Conservation (phyloP, 1,140 invertebrate species). For the Zaprionus davidi region DNA sequence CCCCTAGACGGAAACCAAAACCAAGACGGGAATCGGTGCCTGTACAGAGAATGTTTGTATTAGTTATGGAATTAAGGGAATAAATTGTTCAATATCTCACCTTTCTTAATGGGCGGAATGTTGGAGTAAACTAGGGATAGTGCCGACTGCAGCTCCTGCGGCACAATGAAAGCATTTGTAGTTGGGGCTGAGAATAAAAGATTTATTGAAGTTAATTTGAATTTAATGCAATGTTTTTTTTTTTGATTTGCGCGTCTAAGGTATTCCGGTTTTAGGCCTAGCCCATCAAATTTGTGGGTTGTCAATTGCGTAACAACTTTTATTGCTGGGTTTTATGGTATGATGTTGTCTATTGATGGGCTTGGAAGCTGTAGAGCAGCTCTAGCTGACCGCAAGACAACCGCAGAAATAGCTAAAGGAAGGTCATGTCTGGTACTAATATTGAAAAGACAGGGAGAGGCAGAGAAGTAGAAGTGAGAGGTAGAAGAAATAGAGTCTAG, state of each 20-base stretch:
- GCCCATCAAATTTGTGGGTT: background rate
- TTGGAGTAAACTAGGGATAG: conserved; percentile 91
- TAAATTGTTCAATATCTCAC: conserved; percentile 83
- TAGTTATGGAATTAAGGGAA: background rate
- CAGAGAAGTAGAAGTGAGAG: background rate
- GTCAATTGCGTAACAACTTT: conserved; percentile 25
- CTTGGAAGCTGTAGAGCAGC: background rate
- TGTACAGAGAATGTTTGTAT: conserved; percentile 68
- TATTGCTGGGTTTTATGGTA: conserved; percentile 21
- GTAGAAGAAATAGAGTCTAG: background rate
- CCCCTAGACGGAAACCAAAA: conserved; percentile 91
- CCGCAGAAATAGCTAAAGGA: background rate
- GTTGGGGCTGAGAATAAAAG: conserved; percentile 50
- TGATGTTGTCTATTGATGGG: conserved; percentile 13
- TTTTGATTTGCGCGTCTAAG: background rate
- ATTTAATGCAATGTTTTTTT: background rate
- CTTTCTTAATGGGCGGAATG: conserved; percentile 93
- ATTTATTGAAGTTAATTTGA: background rate
- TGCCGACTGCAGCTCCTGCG: conserved; percentile 90
- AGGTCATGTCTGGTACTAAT: background rate
- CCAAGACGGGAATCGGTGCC: conserved; percentile 92
- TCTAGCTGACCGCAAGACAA: background rate
- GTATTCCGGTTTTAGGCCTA: conserved; percentile 13
- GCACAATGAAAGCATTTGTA: conserved; percentile 87
- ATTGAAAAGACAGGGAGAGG: background rate